Evolutionary conservation across 2,113 vertebrate genomes (phyloP).

Genomic region (Stictonetta naevosa): DNA sequence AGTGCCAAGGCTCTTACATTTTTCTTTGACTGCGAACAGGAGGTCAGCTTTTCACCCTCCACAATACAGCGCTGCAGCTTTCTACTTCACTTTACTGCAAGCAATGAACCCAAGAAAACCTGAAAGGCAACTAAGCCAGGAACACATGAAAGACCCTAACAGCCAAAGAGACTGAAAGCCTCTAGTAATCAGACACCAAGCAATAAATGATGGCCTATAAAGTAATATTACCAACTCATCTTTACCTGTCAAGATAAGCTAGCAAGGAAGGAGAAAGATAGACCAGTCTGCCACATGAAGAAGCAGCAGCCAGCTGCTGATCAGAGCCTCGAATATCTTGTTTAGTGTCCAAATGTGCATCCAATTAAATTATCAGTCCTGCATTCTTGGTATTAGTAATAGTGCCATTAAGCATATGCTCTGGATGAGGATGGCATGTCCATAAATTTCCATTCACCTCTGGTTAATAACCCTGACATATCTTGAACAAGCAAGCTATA

Average conservation of each 20-base stretch:
- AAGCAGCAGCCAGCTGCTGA: not conserved
- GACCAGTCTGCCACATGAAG: rapidly evolving
- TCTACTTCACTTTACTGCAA: not conserved
- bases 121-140: not conserved
- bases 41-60: not conserved
- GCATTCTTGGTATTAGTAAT: not conserved
- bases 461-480: not conserved
- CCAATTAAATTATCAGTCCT: not conserved
- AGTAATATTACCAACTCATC: not conserved
- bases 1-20: not conserved
- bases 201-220: not conserved
- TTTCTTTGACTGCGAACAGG: not conserved
- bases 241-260: not conserved
- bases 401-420: not conserved
- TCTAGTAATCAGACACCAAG: rapidly evolving
- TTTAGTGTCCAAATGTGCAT: not conserved
- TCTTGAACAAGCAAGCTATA: not conserved
- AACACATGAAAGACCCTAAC: not conserved
- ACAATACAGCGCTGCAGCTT: not conserved
- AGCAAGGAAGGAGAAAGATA: not conserved
- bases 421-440: not conserved
- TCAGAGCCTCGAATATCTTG: not conserved
- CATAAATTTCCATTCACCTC: not conserved
- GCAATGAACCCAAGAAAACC: not conserved
- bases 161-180: not conserved